Evolutionary conservation across 2,797 vertebrate genomes (phyloP).

Genomic region (Anolis apletophallus): DNA sequence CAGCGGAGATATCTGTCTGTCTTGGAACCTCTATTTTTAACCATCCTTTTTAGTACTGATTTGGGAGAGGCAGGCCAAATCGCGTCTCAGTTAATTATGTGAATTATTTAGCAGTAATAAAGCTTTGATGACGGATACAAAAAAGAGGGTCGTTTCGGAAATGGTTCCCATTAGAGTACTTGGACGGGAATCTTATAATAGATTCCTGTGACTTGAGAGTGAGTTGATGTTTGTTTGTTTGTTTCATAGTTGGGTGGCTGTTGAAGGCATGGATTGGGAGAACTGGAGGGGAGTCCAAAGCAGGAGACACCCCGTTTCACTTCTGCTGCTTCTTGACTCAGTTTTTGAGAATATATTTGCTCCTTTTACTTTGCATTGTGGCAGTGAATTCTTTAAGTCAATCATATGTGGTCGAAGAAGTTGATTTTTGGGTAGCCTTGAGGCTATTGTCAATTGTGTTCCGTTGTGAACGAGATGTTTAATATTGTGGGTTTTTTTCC

Average conservation of each 20-base stretch:
- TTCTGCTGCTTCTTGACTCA: neutral
- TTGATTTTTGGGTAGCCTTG: neutral
- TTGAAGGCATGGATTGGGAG: neutral
- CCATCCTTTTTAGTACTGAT: slow-evolving; percentile 54
- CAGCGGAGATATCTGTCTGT: slow-evolving; percentile 41
- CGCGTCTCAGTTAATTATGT: slow-evolving; percentile 70
- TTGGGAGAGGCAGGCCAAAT: slow-evolving; percentile 60
- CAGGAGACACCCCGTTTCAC: too few species aligned
- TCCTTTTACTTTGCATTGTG: neutral
- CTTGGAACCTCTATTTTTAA: slow-evolving; percentile 35
- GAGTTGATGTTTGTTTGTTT: too few species aligned
- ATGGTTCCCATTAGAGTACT: slow-evolving; percentile 67
- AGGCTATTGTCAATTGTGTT: neutral
- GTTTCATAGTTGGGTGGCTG: too few species aligned
- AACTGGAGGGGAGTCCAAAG: neutral
- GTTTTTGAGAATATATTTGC: neutral
- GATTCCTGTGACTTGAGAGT: slow-evolving; percentile 3
- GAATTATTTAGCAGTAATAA: slow-evolving; percentile 75
- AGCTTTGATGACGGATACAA: slow-evolving; percentile 66
- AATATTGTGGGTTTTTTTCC: neutral
- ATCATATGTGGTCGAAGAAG: neutral
- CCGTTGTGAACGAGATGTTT: neutral
- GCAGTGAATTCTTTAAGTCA: too few species aligned
- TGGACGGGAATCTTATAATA: slow-evolving; percentile 61
- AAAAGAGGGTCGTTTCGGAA: slow-evolving; percentile 64